phyloP scores from a whole-genome alignment of 2,113 vertebrate species.

The Pteropus alecto region DNA sequence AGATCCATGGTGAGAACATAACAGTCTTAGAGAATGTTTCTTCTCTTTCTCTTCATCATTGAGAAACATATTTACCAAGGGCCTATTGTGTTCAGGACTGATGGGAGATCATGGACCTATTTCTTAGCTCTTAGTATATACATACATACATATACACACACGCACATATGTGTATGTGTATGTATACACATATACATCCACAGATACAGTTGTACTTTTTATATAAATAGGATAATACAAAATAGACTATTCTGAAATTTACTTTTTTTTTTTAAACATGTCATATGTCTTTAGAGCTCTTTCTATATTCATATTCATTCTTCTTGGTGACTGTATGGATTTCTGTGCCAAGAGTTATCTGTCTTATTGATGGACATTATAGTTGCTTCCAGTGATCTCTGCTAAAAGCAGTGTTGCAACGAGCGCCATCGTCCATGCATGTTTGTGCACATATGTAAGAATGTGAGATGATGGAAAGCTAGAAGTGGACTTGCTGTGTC shows the following conservation, averaged over 20 bases:
- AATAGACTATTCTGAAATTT: background rate
- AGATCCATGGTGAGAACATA: background rate
- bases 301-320: background rate
- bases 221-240: background rate
- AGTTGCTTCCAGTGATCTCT: background rate
- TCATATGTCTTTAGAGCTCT: background rate
- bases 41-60: background rate
- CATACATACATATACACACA: too few species aligned
- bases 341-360: background rate
- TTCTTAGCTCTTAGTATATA: background rate
- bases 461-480: background rate
- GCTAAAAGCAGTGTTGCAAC: background rate
- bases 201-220: background rate
- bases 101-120: background rate
- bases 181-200: too few species aligned
- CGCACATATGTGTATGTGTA: too few species aligned
- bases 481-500: background rate
- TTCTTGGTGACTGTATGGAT: background rate
- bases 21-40: background rate
- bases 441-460: background rate
- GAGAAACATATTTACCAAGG: background rate
- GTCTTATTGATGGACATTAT: background rate
- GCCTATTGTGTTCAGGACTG: background rate
- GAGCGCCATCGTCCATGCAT: fast-evolving
- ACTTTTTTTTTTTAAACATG: too few species aligned